These are phyloP conservation scores for Paedocypris sp. DNA, from an alignment of 2,113 vertebrate species.

Conservation along the genomic window DNA sequence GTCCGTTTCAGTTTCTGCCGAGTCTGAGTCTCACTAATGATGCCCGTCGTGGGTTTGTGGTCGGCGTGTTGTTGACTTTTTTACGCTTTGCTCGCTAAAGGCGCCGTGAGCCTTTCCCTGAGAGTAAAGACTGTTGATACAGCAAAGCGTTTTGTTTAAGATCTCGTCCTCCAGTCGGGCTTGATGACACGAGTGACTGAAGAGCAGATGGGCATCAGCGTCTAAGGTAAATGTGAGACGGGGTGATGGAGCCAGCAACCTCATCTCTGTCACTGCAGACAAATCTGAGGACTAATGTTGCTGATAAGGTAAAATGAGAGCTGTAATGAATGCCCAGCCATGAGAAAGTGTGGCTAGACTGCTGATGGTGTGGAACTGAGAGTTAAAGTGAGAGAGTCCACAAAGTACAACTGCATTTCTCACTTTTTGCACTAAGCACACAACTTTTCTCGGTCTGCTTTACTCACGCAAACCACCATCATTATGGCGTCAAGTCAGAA, in stretches of 20 bases:
- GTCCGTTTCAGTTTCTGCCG: neutral
- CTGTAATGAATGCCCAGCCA: constrained; percentile 4
- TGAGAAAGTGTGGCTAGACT: neutral
- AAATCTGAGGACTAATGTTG: constrained; percentile 11
- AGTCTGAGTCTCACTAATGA: neutral
- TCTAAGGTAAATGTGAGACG: constrained; percentile 12
- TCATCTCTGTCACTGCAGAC: constrained; percentile 12
- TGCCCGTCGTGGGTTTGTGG: neutral
- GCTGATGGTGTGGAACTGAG: constrained; percentile 12
- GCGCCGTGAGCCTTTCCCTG: neutral
- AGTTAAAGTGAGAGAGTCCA: neutral
- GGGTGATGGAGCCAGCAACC: neutral
- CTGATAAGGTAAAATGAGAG: constrained; percentile 28
- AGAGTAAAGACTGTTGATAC: neutral
- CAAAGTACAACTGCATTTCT: too few species aligned
- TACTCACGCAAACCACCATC: too few species aligned
- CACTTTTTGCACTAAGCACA: too few species aligned
- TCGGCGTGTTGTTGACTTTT: neutral
- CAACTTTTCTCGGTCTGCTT: too few species aligned
- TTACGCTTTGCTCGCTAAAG: neutral
- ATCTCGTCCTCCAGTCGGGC: neutral
- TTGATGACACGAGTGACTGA: neutral
- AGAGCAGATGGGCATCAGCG: constrained; percentile 6
- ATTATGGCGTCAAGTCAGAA: too few species aligned
- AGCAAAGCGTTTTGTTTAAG: neutral